phyloP scores from a whole-genome alignment of 1,140 invertebrate genomes.

The Maniola jurtina region DNA sequence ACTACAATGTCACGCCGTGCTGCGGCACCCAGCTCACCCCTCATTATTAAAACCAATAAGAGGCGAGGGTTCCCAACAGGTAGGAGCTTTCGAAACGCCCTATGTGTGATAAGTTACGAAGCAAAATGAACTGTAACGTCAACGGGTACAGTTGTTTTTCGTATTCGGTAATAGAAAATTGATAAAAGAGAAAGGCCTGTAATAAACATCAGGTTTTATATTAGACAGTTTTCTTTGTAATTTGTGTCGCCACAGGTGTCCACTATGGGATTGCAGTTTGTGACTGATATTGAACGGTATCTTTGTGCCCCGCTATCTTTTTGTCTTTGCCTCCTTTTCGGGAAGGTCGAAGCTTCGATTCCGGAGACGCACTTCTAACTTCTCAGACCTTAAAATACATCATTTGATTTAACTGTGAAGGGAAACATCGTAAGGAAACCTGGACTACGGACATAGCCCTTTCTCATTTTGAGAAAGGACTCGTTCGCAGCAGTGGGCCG shows the following conservation, averaged over 20 bases:
- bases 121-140: slow-evolving; percentile 26
- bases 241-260: slow-evolving; percentile 46
- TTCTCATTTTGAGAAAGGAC: no score
- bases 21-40: slow-evolving; percentile 57
- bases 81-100: slow-evolving; percentile 45
- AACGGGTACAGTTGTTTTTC: slow-evolving; percentile 11
- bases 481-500: no score
- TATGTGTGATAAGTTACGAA: slow-evolving; percentile 30
- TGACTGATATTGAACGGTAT: background rate
- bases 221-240: slow-evolving; percentile 38
- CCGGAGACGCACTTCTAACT: no score
- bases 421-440: no score
- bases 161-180: background rate
- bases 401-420: no score
- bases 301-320: background rate
- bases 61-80: slow-evolving; percentile 59
- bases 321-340: background rate
- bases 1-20: slow-evolving; percentile 54
- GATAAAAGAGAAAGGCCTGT: slow-evolving; percentile 34
- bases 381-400: no score
- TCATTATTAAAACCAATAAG: slow-evolving; percentile 72
- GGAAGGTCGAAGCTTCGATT: no score
- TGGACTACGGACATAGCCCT: no score
- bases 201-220: slow-evolving; percentile 47
- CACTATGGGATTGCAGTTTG: slow-evolving; percentile 18